Evolutionary conservation across 2,113 vertebrate genomes (phyloP).

Genomic region (Reinhardtius hippoglossoides): DNA sequence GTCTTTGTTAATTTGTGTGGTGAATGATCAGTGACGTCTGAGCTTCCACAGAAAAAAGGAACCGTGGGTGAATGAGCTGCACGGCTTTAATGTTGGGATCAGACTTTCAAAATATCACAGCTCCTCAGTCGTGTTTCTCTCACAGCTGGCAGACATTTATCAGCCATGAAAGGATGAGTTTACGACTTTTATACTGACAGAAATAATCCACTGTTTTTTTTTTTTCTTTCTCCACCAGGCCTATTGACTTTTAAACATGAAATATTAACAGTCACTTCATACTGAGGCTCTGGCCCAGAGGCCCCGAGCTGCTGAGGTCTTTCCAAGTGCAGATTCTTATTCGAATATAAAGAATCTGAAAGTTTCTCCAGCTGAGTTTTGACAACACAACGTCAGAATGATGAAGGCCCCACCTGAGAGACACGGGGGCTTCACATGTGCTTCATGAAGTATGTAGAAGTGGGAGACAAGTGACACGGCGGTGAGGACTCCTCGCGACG

Average conservation of each 20-base stretch:
- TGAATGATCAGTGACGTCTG: conserved; percentile 2
- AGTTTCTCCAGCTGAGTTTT: background rate
- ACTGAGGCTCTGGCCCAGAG: conserved; percentile 1
- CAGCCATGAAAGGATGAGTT: background rate
- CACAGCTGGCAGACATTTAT: background rate
- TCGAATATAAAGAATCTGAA: background rate
- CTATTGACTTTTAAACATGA: background rate
- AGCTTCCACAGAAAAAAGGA: conserved; percentile 1
- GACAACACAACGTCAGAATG: background rate
- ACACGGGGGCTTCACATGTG: background rate
- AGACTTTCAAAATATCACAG: conserved; percentile 13
- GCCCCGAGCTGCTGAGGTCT: background rate
- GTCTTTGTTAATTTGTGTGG: conserved; percentile 13
- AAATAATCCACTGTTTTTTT: background rate
- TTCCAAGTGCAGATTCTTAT: background rate
- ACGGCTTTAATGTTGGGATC: background rate
- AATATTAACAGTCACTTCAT: background rate
- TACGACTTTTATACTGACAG: background rate
- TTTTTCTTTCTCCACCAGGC: background rate
- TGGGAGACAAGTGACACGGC: background rate
- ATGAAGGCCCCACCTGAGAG: background rate
- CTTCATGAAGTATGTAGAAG: background rate
- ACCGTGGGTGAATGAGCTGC: conserved; percentile 6
- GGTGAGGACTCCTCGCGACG: background rate
- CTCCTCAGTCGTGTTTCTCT: background rate